Evolutionary conservation across 2,888 invertebrate species (phyloP), one percentile per base, ranked within the genome.

Genomic region (Stegophylla sp.): DNA sequence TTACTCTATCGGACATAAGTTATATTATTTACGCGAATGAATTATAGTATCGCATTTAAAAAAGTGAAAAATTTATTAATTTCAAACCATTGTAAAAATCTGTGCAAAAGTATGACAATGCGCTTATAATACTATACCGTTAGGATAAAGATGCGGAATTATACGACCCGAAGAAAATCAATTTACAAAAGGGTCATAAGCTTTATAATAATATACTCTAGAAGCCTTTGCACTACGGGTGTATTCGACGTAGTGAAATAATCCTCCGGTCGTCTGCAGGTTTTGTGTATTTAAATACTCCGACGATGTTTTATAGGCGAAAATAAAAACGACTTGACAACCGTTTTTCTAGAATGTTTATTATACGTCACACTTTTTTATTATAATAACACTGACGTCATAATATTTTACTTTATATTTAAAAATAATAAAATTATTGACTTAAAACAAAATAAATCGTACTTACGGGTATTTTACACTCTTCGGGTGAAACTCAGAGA

Each of bases 141-240:
- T 0, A 1, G 26, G n/a, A 12, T 0, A 41, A 20, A 64, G 20
- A 20, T 63, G 28, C 9, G 26, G 10, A 26, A 3, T 26, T 1
- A n/a, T n/a, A 17, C 12, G 26, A 59, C 43, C 13, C 4, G 28
- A 26, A 28, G 4, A 41, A 74, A 74, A 74, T 63, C 63, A 64
- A 34, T 74, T 74, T 23, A 51, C 51, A 51, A n/a, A n/a, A 20
- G 63, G 51, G 17, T 17, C 48, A 34, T 63, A 20, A 34, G 23
- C 10, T 51, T 12, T 51, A 51, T 12, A 12, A 17, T n/a, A n/a
- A n/a, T n/a, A n/a, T 41, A 51, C 51, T 51, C 63, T n/a, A 34
- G 5, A 17, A 17, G 23, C n/a, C 12, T 1, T n/a, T 51, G n/a
- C 15, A 51, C 10, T 12, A 56, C 3, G 1, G n/a, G 56, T 12